Conservation (phyloP, 2,113 vertebrate species). For the Macroglossus sobrinus region DNA sequence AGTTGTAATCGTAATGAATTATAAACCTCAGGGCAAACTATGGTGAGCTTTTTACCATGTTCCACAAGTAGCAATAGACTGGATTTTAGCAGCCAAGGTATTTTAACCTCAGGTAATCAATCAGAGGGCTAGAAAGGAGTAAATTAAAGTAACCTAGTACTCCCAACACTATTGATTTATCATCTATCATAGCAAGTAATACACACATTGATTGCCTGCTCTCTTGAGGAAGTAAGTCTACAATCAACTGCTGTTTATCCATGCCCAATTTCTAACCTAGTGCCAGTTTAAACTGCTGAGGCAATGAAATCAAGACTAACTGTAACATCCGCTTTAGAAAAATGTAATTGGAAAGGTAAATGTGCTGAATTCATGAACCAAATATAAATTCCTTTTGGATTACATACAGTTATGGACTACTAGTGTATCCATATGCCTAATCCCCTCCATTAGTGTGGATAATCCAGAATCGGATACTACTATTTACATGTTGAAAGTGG, state of each 20-base stretch:
- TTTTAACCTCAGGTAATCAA: neutral
- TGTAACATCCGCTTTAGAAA: slow-evolving; percentile 35
- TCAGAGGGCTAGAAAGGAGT: neutral
- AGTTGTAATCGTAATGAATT: neutral
- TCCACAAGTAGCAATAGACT: neutral
- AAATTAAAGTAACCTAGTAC: slow-evolving; percentile 11
- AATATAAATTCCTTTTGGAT: slow-evolving; percentile 55
- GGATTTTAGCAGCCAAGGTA: neutral
- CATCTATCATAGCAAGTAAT: neutral
- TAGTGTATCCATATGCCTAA: slow-evolving; percentile 22
- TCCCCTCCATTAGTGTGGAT: slow-evolving; percentile 26
- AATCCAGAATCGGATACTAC: slow-evolving; percentile 47
- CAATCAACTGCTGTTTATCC: neutral
- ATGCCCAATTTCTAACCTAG: neutral
- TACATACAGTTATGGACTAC: slow-evolving; percentile 23
- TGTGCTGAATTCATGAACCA: neutral
- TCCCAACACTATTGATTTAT: neutral
- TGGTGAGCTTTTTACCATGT: neutral
- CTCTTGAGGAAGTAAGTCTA: neutral
- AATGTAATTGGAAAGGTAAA: slow-evolving; percentile 35
- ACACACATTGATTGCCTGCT: neutral
- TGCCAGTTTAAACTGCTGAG: neutral
- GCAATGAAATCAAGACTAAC: neutral
- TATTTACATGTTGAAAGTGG: slow-evolving; percentile 50
- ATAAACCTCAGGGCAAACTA: neutral